Conservation (phyloP, 2,113 vertebrate genomes). For the Prunella himalayana region DNA sequence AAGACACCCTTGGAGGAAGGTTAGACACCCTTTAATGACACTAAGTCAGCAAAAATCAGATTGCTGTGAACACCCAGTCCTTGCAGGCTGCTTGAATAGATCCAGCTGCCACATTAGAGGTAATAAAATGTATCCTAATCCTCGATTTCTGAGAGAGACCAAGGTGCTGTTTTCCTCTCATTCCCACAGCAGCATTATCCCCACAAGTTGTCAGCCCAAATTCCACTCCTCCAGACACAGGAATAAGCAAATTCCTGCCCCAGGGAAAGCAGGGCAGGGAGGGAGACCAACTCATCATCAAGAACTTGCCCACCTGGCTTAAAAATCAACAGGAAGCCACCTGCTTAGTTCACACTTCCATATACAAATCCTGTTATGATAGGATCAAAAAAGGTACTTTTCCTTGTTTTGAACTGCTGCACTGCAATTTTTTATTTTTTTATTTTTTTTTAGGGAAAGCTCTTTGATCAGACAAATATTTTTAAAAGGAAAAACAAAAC, state of each 20-base stretch:
- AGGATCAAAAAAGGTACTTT: conserved; percentile 29
- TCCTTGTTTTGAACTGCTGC: conserved; percentile 48
- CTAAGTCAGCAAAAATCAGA: neutral
- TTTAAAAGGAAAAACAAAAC: conserved; percentile 34
- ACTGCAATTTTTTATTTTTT: neutral
- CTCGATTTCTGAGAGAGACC: neutral
- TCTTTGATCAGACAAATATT: conserved; percentile 44
- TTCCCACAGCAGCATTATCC: neutral
- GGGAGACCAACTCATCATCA: neutral
- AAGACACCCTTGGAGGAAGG: neutral
- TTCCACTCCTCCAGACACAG: neutral
- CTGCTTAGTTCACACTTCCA: conserved; percentile 41
- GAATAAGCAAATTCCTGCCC: neutral
- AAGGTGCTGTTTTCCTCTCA: neutral
- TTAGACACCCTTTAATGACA: neutral
- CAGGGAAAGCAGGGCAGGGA: neutral
- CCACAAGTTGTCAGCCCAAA: neutral
- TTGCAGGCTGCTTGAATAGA: neutral
- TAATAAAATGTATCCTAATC: neutral
- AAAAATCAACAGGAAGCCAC: conserved; percentile 59
- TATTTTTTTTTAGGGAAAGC: neutral
- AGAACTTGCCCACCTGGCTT: conserved; percentile 51
- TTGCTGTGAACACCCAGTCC: neutral
- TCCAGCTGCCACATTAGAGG: neutral
- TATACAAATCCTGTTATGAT: conserved; percentile 50